Conservation (phyloP, 2,888 invertebrate genomes). For the Eudiplozoon nipponicum region DNA sequence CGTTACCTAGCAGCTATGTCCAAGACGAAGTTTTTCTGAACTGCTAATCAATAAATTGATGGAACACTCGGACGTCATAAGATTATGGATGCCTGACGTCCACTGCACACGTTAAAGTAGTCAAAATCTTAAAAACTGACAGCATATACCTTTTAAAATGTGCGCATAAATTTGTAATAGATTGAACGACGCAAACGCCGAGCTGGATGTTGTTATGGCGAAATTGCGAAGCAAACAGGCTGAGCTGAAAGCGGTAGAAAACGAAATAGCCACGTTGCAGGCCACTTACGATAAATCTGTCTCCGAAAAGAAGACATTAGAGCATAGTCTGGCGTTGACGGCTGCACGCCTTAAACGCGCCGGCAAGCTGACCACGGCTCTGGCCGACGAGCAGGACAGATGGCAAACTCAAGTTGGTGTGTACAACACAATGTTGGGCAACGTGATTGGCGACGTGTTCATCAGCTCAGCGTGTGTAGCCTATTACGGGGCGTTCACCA, state of each 20-base stretch:
- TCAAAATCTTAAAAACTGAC: too few relatives aligned
- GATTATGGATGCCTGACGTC: too few relatives aligned
- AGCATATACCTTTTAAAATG: too few relatives aligned
- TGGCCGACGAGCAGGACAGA: slow-evolving; percentile 50
- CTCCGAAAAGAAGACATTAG: slow-evolving; percentile 40
- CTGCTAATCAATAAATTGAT: too few relatives aligned
- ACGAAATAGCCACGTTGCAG: slow-evolving; percentile 32
- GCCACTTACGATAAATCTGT: slow-evolving; percentile 26
- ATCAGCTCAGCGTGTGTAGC: slow-evolving; percentile 28
- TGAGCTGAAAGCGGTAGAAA: slow-evolving; percentile 47
- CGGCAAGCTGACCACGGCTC: slow-evolving; percentile 47
- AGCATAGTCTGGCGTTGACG: slow-evolving; percentile 43
- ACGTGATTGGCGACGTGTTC: slow-evolving; percentile 28
- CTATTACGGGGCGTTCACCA: slow-evolving; percentile 29
- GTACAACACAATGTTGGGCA: slow-evolving; percentile 22
- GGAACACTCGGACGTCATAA: too few relatives aligned
- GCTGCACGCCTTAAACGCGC: slow-evolving; percentile 46
- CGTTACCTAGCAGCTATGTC: too few relatives aligned
- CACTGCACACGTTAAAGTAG: background rate
- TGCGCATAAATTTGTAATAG: too few relatives aligned
- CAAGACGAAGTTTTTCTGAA: too few relatives aligned
- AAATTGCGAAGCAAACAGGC: slow-evolving; percentile 46
- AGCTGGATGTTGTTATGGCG: slow-evolving; percentile 42
- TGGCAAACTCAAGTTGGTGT: slow-evolving; percentile 41
- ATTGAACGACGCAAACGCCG: slow-evolving; percentile 36